Evolutionary conservation across 2,113 vertebrate genomes (phyloP).

Genomic region (Sapajus apella): DNA sequence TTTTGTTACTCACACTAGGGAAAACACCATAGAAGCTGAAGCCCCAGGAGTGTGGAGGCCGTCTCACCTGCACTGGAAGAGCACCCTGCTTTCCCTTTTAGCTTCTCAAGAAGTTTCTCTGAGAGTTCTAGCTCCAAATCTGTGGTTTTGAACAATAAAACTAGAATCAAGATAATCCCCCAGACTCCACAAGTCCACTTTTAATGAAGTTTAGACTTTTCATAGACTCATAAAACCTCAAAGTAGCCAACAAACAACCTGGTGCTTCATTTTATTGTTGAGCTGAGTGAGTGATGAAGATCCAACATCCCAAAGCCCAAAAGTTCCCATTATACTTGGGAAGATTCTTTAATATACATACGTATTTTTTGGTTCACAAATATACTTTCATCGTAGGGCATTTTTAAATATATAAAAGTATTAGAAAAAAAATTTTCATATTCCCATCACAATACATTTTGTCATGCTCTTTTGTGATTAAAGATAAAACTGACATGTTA

Average conservation of each 20-base stretch:
- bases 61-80: too few species aligned
- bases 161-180: neutral
- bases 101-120: neutral
- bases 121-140: neutral
- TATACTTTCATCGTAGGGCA: neutral
- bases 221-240: neutral
- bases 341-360: neutral
- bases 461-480: neutral
- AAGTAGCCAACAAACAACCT: neutral
- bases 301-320: neutral
- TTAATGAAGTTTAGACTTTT: neutral
- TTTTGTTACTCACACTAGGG: conserved; percentile 71
- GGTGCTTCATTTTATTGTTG: neutral
- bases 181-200: neutral
- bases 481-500: neutral
- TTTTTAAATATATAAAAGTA: neutral
- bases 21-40: conserved; percentile 42
- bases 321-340: neutral
- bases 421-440: neutral
- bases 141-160: neutral
- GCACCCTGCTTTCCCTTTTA: neutral
- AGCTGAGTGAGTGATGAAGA: neutral
- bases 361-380: neutral
- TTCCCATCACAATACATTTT: neutral
- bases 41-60: neutral